These are phyloP conservation scores for Rhagoletis zephyria DNA, from an alignment of 1,140 invertebrate genomes.

Conservation along the genomic window DNA sequence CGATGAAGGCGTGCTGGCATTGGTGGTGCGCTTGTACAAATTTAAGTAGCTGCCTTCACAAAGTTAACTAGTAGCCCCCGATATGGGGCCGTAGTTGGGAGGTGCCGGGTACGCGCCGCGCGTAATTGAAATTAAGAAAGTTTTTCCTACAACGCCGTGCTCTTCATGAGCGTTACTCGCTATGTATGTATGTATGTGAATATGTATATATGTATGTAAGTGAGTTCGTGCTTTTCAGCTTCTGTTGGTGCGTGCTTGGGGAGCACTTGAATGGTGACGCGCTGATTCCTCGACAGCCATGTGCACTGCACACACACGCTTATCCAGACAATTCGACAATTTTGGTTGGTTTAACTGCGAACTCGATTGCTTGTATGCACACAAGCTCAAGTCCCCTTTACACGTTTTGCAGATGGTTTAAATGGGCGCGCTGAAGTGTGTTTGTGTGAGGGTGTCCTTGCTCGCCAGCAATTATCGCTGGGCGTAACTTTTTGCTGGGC, in stretches of 20 bases:
- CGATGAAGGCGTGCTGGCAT: constrained; percentile 8
- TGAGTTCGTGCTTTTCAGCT: neutral
- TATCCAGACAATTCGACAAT: constrained; percentile 45
- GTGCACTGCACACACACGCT: neutral
- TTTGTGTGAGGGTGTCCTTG: neutral
- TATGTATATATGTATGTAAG: neutral
- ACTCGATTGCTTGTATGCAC: constrained; percentile 20
- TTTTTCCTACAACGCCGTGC: constrained; percentile 34
- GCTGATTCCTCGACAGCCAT: neutral
- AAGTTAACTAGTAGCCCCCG: neutral
- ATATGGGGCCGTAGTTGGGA: neutral
- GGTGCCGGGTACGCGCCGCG: neutral
- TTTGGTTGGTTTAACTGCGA: constrained; percentile 43
- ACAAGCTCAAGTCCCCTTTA: neutral
- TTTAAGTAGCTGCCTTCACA: neutral
- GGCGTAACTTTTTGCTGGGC: constrained; percentile 53
- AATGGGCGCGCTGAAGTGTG: neutral
- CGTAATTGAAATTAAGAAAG: constrained; percentile 57
- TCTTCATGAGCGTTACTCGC: neutral
- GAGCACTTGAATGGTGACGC: constrained; percentile 12
- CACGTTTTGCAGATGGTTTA: neutral
- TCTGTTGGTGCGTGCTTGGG: constrained; percentile 27
- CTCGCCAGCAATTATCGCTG: constrained; percentile 52
- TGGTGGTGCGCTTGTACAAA: neutral
- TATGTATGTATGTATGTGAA: neutral